phyloP scores from a whole-genome alignment of 2,797 vertebrate genomes.

The Microctenopoma lineatum region DNA sequence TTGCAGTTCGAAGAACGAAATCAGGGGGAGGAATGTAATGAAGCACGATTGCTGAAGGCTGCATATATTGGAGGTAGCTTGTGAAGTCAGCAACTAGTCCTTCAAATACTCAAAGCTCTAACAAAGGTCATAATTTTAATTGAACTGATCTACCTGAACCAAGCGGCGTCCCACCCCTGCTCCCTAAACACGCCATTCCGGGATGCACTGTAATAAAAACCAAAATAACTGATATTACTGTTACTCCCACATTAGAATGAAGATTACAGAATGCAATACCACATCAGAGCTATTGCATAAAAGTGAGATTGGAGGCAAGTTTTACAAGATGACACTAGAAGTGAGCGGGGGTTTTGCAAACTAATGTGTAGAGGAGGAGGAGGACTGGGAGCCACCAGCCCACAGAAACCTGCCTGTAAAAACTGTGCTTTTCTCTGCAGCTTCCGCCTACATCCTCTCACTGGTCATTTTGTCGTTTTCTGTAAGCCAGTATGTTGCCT shows the following conservation, averaged over 20 bases:
- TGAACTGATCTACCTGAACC: slow-evolving; percentile 8
- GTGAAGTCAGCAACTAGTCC: background rate
- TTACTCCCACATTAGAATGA: slow-evolving; percentile 21
- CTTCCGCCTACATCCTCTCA: slow-evolving; percentile 73
- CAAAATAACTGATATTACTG: slow-evolving; percentile 24
- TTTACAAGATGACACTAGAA: slow-evolving; percentile 67
- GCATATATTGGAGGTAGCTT: background rate
- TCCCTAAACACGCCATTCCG: slow-evolving; percentile 3
- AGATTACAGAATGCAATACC: slow-evolving; percentile 33
- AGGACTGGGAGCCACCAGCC: slow-evolving; percentile 76
- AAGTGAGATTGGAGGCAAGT: slow-evolving; percentile 50
- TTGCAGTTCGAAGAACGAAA: slow-evolving; percentile 27
- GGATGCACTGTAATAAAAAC: slow-evolving; percentile 8
- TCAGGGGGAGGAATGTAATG: slow-evolving; percentile 7
- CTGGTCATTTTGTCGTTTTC: slow-evolving; percentile 73
- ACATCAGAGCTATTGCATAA: slow-evolving; percentile 60
- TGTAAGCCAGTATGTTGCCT: slow-evolving; percentile 45
- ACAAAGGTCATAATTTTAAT: background rate
- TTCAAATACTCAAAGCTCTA: background rate
- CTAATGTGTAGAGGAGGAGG: slow-evolving; percentile 69
- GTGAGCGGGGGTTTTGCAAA: slow-evolving; percentile 70
- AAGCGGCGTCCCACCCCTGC: background rate
- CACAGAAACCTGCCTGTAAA: slow-evolving; percentile 72
- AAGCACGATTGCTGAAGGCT: slow-evolving; percentile 2
- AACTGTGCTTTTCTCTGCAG: slow-evolving; percentile 58